A percentile compares a stretch with the other conserved stretches of the same genome.
These are phyloP conservation scores for Scotopteryx bipunctaria DNA, from an alignment of 2,888 invertebrate genomes.

Conservation along the genomic window DNA sequence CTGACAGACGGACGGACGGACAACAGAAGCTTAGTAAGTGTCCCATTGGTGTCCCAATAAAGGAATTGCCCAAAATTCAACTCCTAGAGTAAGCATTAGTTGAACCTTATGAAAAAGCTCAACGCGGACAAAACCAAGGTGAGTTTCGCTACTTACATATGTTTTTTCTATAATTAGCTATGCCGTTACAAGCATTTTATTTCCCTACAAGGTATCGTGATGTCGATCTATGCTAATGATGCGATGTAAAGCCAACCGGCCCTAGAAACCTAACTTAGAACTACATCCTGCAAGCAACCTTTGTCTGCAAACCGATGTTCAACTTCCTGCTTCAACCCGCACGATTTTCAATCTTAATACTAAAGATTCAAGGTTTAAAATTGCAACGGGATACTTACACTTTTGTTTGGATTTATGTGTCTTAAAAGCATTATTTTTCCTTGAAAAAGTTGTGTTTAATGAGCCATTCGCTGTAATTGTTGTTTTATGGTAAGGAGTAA, in stretches of 20 bases:
- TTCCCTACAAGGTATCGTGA: conserved; percentile 21
- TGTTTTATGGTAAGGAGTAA: conserved; percentile 20
- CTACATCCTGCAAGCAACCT: conserved; percentile 54
- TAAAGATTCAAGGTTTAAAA: conserved; percentile 36
- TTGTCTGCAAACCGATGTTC: conserved; percentile 46
- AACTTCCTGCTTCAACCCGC: conserved; percentile 27
- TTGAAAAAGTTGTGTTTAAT: conserved; percentile 62
- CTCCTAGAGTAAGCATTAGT: too few relatives aligned
- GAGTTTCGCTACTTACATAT: too few relatives aligned
- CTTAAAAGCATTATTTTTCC: conserved; percentile 63
- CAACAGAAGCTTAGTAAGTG: too few relatives aligned
- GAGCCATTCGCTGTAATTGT: conserved; percentile 55
- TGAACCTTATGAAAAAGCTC: too few relatives aligned
- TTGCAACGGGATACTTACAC: conserved; percentile 21
- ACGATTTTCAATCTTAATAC: conserved; percentile 39
- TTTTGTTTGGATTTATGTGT: conserved; percentile 63
- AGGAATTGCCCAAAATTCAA: too few relatives aligned
- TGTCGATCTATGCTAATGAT: conserved; percentile 37
- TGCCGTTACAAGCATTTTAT: conserved; percentile 15
- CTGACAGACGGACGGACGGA: too few relatives aligned
- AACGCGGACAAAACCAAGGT: too few relatives aligned
- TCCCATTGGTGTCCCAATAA: too few relatives aligned
- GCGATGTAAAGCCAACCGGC: conserved; percentile 18
- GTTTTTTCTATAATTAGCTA: too few relatives aligned
- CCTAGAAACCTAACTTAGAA: conserved; percentile 20